Conservation (phyloP, 2,888 invertebrate species). For the Heliconius hortense region DNA sequence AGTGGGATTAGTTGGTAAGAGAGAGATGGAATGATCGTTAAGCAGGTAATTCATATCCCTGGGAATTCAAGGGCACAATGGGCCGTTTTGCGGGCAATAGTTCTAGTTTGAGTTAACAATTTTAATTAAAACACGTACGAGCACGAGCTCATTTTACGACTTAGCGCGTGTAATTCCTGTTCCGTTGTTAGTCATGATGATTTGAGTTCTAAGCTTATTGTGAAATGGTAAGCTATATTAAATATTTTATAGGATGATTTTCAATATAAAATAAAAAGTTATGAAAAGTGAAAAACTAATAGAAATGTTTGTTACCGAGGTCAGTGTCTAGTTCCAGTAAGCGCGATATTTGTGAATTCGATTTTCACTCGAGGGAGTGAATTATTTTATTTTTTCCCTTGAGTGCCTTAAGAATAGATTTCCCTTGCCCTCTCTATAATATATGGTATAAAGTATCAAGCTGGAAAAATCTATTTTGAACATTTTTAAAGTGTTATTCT, state of each 20-base stretch:
- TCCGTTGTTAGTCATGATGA: not conserved
- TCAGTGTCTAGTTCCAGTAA: not conserved
- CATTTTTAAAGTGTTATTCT: too few species aligned
- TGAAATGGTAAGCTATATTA: not conserved
- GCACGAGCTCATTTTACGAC: constrained; percentile 26
- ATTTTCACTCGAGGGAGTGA: not conserved
- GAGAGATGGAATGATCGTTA: constrained; percentile 50
- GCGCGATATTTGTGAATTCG: not conserved
- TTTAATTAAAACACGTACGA: constrained; percentile 36
- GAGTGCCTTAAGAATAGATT: too few species aligned
- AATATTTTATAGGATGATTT: not conserved
- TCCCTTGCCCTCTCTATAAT: too few species aligned
- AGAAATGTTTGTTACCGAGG: too few species aligned
- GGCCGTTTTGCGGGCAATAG: constrained; percentile 36
- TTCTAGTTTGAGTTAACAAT: constrained; percentile 30
- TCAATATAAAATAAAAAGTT: not conserved
- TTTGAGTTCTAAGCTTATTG: not conserved
- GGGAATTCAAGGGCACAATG: constrained; percentile 42
- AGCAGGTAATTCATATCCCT: constrained; percentile 43
- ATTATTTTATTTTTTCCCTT: not conserved
- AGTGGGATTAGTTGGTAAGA: constrained; percentile 55
- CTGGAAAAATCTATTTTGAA: too few species aligned
- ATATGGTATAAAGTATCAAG: too few species aligned
- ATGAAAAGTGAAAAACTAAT: not conserved
- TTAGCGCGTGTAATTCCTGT: constrained; percentile 17